A percentile compares a stretch with the other conserved stretches of the same genome.
These are phyloP conservation scores for Malacoraja senta DNA, from an alignment of 2,797 vertebrate genomes.

Conservation along the genomic window DNA sequence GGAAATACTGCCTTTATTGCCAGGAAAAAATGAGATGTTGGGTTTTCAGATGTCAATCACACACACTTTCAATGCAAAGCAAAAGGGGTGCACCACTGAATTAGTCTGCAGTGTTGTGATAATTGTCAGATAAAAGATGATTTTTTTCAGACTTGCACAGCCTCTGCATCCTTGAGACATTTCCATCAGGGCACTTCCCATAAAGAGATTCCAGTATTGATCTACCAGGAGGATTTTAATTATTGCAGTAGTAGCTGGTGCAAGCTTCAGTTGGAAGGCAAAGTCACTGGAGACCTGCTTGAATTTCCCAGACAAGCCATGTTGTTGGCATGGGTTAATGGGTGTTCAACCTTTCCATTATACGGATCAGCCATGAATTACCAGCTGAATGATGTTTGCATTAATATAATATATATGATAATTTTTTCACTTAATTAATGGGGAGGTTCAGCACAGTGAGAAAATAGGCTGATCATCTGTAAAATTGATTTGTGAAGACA, in stretches of 20 bases:
- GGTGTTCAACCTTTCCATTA: constrained; percentile 99
- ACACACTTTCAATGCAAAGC: constrained; percentile 70
- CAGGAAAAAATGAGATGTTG: constrained; percentile 72
- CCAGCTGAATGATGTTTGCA: constrained; percentile 99
- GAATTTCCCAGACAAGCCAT: constrained; percentile 82
- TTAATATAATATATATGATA: constrained; percentile 99
- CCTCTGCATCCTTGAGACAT: constrained; percentile 70
- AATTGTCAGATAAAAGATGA: constrained; percentile 80
- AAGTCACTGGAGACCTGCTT: constrained; percentile 84
- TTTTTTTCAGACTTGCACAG: constrained; percentile 71
- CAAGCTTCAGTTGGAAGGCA: constrained; percentile 70
- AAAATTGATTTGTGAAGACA: constrained; percentile 99
- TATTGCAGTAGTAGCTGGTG: constrained; percentile 83
- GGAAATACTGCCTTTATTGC: constrained; percentile 73
- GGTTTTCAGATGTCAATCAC: constrained; percentile 76
- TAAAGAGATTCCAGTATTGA: constrained; percentile 83
- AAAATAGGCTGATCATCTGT: constrained; percentile 99
- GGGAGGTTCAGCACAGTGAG: constrained; percentile 92
- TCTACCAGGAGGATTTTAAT: constrained; percentile 84
- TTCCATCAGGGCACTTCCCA: constrained; percentile 75
- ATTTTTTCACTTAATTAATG: constrained; percentile 99
- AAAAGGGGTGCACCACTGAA: constrained; percentile 70
- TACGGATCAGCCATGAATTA: constrained; percentile 99
- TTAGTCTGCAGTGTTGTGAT: constrained; percentile 77
- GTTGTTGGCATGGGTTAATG: constrained; percentile 99